Percentiles rank a stretch among this genome's conserved stretches.
These are phyloP conservation scores for Acleris holmiana DNA, from an alignment of 2,888 invertebrate genomes.

Conservation along the genomic window DNA sequence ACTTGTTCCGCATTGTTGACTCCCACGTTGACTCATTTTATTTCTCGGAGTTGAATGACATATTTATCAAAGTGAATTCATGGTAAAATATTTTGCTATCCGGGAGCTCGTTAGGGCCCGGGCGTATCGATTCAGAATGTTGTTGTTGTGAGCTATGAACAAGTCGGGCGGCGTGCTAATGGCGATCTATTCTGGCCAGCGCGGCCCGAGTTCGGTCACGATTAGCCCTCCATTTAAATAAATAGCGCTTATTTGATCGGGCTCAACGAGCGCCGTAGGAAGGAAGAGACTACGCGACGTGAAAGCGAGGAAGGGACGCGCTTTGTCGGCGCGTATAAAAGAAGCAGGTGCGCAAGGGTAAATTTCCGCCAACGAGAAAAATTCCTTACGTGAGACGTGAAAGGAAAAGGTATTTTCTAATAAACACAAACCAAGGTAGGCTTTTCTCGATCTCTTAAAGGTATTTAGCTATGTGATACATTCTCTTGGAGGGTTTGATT, in stretches of 20 bases:
- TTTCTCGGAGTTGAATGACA: slow-evolving; percentile 66
- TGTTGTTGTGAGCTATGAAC: slow-evolving; percentile 15
- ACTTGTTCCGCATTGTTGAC: slow-evolving; percentile 76
- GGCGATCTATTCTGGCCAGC: slow-evolving; percentile 6
- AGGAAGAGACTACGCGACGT: slow-evolving; percentile 46
- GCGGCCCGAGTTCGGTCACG: not conserved
- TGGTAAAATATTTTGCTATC: slow-evolving; percentile 57
- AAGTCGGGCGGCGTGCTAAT: slow-evolving; percentile 5
- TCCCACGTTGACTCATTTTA: slow-evolving; percentile 67
- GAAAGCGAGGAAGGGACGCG: slow-evolving; percentile 48
- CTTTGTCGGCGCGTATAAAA: slow-evolving; percentile 56
- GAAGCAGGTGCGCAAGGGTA: slow-evolving; percentile 60
- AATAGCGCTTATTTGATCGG: slow-evolving; percentile 54
- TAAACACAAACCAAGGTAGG: slow-evolving; percentile 55
- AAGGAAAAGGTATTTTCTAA: slow-evolving; percentile 65
- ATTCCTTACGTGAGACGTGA: slow-evolving; percentile 59
- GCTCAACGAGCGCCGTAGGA: slow-evolving; percentile 40
- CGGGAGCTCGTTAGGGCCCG: slow-evolving; percentile 52
- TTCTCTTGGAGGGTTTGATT: slow-evolving; percentile 41
- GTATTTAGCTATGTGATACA: slow-evolving; percentile 43
- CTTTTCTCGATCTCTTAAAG: slow-evolving; percentile 44
- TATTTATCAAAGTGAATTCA: slow-evolving; percentile 64
- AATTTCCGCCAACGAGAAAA: slow-evolving; percentile 60
- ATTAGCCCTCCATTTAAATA: slow-evolving; percentile 40
- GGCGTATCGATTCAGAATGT: slow-evolving; percentile 23